Conservation (phyloP, 2,113 vertebrate species). For the Polyodon spathula region DNA sequence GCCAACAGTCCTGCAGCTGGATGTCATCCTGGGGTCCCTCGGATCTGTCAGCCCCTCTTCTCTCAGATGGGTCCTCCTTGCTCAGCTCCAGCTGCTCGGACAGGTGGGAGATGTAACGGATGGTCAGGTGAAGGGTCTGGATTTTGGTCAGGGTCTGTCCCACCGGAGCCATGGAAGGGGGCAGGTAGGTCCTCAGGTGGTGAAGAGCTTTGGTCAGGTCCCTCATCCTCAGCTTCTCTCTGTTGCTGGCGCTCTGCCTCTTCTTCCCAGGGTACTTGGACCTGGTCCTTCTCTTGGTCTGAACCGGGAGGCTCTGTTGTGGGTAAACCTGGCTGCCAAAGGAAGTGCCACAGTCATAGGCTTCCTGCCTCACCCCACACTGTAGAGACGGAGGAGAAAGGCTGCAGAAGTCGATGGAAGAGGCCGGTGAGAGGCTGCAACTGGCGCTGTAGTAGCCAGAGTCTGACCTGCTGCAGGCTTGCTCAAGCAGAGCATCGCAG, state of each 20-base stretch:
- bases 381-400: conserved; percentile 40
- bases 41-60: conserved; percentile 17
- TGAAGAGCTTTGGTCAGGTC: conserved; percentile 72
- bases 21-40: conserved; percentile 21
- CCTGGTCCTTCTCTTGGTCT: too few species aligned
- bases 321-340: too few species aligned
- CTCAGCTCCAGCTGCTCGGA: conserved; percentile 65
- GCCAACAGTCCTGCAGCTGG: conserved; percentile 15
- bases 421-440: conserved; percentile 69
- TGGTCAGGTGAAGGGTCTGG: conserved; percentile 67
- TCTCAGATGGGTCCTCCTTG: conserved; percentile 41
- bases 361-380: too few species aligned
- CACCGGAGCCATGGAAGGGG: conserved; percentile 57
- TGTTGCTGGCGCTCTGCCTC: too few species aligned
- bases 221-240: too few species aligned
- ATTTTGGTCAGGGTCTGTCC: conserved; percentile 76
- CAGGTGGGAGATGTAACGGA: conserved; percentile 78
- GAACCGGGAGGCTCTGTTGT: too few species aligned
- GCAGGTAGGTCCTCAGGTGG: conserved; percentile 71
- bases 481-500: conserved; percentile 36
- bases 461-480: conserved; percentile 21
- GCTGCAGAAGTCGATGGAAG: conserved; percentile 61
- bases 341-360: too few species aligned
- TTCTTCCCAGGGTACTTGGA: too few species aligned
- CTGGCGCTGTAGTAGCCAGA: conserved; percentile 42